A percentile compares a stretch with the other conserved stretches of the same genome.
Evolutionary conservation across 1,140 invertebrate genomes (phyloP).

Genomic region (Hypsibius dujardini): DNA sequence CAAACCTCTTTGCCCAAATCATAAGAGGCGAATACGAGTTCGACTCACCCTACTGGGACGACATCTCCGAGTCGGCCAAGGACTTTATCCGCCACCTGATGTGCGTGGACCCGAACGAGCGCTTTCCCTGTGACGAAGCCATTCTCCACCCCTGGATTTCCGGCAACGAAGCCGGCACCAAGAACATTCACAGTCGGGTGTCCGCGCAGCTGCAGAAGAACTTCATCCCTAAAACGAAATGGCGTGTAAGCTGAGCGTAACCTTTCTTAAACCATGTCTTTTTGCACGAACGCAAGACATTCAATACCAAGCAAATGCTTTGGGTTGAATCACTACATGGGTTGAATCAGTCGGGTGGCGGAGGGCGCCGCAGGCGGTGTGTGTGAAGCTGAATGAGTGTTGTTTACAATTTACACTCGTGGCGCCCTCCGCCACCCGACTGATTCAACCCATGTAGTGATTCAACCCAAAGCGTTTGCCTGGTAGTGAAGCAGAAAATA

Average conservation of each 20-base stretch:
- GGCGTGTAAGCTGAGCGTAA: slow-evolving; percentile 54
- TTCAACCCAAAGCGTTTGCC: no score
- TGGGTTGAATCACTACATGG: no score
- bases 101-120: slow-evolving; percentile 87
- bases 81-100: slow-evolving; percentile 94
- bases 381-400: no score
- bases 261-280: no score
- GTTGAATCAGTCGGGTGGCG: no score
- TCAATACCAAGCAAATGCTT: no score
- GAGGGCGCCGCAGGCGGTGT: no score
- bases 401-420: no score
- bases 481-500: no score
- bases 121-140: slow-evolving; percentile 60
- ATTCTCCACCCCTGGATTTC: slow-evolving; percentile 92
- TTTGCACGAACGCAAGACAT: no score
- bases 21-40: slow-evolving; percentile 97
- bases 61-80: slow-evolving; percentile 97
- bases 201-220: slow-evolving; percentile 97
- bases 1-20: slow-evolving; percentile 94
- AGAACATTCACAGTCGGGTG: slow-evolving; percentile 92
- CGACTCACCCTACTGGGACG: slow-evolving; percentile 99
- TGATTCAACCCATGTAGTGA: no score
- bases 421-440: no score
- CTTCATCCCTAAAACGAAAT: slow-evolving; percentile 79
- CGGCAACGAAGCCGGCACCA: slow-evolving; percentile 87